Evolutionary conservation across 2,797 vertebrate species (phyloP).

Genomic region (Buceros bicornis): DNA sequence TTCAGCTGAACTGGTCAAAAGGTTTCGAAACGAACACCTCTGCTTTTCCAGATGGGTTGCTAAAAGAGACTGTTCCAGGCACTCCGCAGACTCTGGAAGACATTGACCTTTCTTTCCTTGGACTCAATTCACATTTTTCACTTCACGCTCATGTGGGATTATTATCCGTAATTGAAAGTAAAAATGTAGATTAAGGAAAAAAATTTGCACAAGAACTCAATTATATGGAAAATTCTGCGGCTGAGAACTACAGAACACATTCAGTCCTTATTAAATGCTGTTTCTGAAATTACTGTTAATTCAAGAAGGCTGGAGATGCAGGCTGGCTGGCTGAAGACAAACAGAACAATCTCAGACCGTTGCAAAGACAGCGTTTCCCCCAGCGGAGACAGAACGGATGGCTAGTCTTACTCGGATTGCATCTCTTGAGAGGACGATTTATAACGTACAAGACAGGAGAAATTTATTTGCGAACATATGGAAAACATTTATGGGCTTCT

Average conservation of each 20-base stretch:
- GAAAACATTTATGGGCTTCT: constrained; percentile 68
- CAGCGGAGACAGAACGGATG: neutral
- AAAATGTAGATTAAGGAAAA: constrained; percentile 35
- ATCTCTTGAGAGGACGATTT: constrained; percentile 62
- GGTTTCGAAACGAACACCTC: constrained; percentile 27
- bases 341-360: constrained; percentile 1
- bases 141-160: constrained; percentile 23
- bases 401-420: constrained; percentile 61
- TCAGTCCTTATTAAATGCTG: neutral
- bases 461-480: constrained; percentile 75
- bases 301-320: constrained; percentile 41
- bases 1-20: constrained; percentile 8
- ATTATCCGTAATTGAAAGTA: constrained; percentile 58
- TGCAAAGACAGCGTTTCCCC: constrained; percentile 41
- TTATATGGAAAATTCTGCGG: neutral
- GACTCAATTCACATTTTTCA: constrained; percentile 53
- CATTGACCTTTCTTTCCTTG: constrained; percentile 52
- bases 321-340: constrained; percentile 38
- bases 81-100: constrained; percentile 48
- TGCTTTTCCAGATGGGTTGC: constrained; percentile 19
- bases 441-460: constrained; percentile 58
- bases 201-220: neutral
- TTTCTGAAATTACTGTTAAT: constrained; percentile 33
- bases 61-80: constrained; percentile 42
- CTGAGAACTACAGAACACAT: neutral